Evolutionary conservation across 2,888 invertebrate species (phyloP).

Genomic region (Limenitis camilla): DNA sequence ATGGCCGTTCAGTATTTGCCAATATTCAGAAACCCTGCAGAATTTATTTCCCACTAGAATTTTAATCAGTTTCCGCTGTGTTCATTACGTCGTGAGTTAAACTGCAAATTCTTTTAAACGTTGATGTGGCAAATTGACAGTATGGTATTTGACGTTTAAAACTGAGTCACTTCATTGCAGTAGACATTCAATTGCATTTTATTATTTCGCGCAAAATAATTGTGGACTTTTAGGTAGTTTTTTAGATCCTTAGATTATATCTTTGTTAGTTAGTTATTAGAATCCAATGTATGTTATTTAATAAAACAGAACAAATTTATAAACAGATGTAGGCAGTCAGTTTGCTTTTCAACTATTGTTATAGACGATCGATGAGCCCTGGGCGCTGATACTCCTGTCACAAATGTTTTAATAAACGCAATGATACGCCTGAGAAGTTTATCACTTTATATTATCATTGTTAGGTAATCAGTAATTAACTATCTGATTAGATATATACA

Average conservation of each 20-base stretch:
- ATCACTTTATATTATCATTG: no score
- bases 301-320: background rate
- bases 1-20: slow-evolving; percentile 65
- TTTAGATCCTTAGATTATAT: background rate
- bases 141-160: slow-evolving; percentile 62
- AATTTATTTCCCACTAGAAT: background rate
- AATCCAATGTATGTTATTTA: background rate
- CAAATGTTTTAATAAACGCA: no score
- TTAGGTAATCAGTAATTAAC: no score
- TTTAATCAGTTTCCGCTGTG: slow-evolving; percentile 9
- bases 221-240: background rate
- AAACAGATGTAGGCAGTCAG: background rate
- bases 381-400: no score
- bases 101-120: slow-evolving; percentile 27
- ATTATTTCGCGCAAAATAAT: slow-evolving; percentile 28
- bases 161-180: slow-evolving; percentile 59
- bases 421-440: no score
- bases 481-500: no score
- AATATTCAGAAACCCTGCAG: slow-evolving; percentile 25
- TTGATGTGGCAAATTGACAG: slow-evolving; percentile 72
- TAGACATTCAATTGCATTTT: slow-evolving; percentile 23
- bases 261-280: background rate
- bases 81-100: slow-evolving; percentile 1
- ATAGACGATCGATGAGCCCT: no score
- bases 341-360: background rate